Base-by-base conservation (phyloP, 2,113 vertebrate genomes). In the Tenebrosternarchus preto region DNA sequence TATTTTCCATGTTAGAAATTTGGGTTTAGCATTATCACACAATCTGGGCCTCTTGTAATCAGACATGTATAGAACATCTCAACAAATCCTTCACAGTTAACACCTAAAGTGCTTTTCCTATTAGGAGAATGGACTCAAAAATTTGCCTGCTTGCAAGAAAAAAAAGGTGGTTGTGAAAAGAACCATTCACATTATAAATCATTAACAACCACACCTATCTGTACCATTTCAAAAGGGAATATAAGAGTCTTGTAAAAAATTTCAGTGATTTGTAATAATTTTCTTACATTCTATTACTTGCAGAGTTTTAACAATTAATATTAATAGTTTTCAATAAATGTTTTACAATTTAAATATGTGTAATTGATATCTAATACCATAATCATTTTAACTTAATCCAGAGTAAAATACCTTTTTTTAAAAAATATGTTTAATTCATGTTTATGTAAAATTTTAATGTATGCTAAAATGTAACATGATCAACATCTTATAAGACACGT, bases 81-180 rank as follows among this genome's bases (percentile, higher is more conserved):
- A 76, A 74, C 60, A 79, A 76, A 76, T 82, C 80, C 80, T 84
- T 87, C 81, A 83, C 85, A 86, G 84, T 86, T 86, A 66, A 92
- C 91, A 92, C 91, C 88, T 92, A 92, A 92, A 92, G 92, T 92
- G 91, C 90, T 92, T 92, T 92, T 90, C 86, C 86, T 88, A 86
- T 85, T 63, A 66, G 78, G 86, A 87, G 87, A 84, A 82, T 90
- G 88, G 64, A 84, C 72, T 78, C 60, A 77, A 79, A 70, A 83
- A 57, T 24, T 6, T 75, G 36, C 81, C 76, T 73, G 82, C 77
- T 81, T 80, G 56, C 83, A 56, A 85, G 20, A 63, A 76, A 77
- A 71, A 60, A 73, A 74, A 74, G 91, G 92, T 93, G 88, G 88
- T 91, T 83, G 89, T 91, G 88, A 91, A 87, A 87, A 90, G 83